Conservation (phyloP, 2,797 vertebrate genomes). For the Leptatherina wallacei region DNA sequence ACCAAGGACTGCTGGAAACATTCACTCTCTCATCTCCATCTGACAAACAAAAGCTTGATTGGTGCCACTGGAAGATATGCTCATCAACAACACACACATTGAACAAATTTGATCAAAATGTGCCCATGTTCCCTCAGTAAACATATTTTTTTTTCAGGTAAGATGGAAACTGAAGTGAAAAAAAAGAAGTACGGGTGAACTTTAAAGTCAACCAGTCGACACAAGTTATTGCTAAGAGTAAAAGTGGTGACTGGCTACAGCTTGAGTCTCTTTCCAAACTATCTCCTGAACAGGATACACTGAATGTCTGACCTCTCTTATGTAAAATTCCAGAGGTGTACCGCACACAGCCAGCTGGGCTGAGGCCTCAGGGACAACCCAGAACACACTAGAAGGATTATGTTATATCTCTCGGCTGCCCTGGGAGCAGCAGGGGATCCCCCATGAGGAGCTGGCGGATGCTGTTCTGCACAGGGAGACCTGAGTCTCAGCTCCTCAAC, state of each 20-base stretch:
- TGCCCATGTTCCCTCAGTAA: background rate
- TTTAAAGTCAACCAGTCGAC: background rate
- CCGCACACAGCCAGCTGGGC: background rate
- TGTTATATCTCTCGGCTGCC: background rate
- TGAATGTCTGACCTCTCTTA: background rate
- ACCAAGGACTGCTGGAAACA: background rate
- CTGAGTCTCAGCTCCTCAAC: background rate
- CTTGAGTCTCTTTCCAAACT: background rate
- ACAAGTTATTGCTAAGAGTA: background rate
- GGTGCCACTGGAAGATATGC: background rate
- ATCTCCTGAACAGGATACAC: background rate
- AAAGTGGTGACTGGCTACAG: background rate
- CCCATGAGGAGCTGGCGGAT: background rate
- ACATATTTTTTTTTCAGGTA: background rate
- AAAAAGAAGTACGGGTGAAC: background rate
- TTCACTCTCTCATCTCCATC: background rate
- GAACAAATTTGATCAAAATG: background rate
- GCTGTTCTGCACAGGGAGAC: background rate
- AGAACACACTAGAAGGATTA: background rate
- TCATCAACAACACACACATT: background rate
- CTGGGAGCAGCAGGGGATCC: background rate
- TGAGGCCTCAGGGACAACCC: background rate
- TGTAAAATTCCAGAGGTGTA: background rate
- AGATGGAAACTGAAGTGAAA: background rate
- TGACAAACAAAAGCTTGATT: conserved; percentile 4